Base-by-base conservation (phyloP, 2,113 vertebrate genomes). In the Gasterosteus aculeatus region DNA sequence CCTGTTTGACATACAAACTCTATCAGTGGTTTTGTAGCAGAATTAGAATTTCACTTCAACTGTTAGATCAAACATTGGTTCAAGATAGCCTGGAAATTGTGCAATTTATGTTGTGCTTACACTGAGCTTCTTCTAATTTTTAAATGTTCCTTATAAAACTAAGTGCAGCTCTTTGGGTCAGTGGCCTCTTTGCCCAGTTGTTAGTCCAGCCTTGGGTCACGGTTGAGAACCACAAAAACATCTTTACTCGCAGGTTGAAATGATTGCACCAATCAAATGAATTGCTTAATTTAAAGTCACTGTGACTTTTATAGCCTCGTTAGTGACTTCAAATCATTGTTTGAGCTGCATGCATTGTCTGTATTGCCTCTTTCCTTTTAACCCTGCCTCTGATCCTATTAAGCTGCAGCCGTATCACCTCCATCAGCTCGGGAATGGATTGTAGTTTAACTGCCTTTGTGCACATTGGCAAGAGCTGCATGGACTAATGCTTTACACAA, bases 351-450 rank as follows among this genome's bases (percentile, higher is more conserved):
- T 70, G 59, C 58, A 54, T 39, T 42, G 19, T 69, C 77, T 77
- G 69, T 75, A 80, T 81, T 70, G 76, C 68, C 10, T 69, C 31
- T 72, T 89, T 80, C 61, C 51, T 75, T 79, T 81, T 85, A 80
- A 85, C 85, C 71, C 81, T 59, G 46, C 39, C 61, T 74, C 75
- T 85, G 85, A 88, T 88, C 87, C 84, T 75, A 83, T 92, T 89
- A 88, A 82, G 68, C 84, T 56, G 58, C 60, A 87, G 86, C 73
- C 76, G 83, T 91, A 88, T 91, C 89, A 71, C 77, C 83, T 64
- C 65, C 69, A 83, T 89, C 80, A 69, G 73, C 65, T 82, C 71
- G 66, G 69, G 49, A 80, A 85, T 68, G 51, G 87, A 86, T 74
- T 53, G 72, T 56, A 76, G 76, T 68, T 78, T 79, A 79, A 78